These are phyloP conservation scores for Caranx melampygus DNA, from an alignment of 2,113 vertebrate genomes.

Conservation along the genomic window DNA sequence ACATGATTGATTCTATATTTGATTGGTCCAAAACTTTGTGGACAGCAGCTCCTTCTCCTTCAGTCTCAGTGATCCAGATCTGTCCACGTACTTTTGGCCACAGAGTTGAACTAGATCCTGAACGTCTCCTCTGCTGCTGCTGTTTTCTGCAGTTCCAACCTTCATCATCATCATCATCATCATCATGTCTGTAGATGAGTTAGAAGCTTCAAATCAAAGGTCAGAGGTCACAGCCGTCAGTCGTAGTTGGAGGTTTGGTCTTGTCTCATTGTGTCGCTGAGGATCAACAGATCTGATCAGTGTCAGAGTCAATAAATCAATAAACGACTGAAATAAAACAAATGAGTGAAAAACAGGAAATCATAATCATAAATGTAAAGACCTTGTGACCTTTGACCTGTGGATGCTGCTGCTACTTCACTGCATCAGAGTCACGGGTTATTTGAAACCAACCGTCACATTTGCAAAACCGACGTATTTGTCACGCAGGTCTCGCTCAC, in stretches of 20 bases:
- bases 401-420: neutral
- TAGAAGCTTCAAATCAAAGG: slow-evolving; percentile 8
- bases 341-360: no score
- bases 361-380: no score
- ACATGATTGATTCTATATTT: no score
- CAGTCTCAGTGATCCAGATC: no score
- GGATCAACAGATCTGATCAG: no score
- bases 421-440: neutral
- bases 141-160: neutral
- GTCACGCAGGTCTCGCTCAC: neutral
- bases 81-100: no score
- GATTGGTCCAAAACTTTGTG: no score
- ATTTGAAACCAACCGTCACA: slow-evolving; percentile 37
- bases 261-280: no score
- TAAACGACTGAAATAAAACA: no score
- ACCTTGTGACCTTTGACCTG: neutral
- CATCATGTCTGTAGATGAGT: neutral
- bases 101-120: no score
- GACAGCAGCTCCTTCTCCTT: neutral
- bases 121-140: neutral
- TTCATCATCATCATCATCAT: neutral
- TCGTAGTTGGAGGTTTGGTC: neutral
- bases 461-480: slow-evolving; percentile 50
- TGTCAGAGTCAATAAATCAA: no score
- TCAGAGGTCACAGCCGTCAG: neutral